phyloP scores from a whole-genome alignment of 2,113 vertebrate species.

The Chlamydotis undulata region DNA sequence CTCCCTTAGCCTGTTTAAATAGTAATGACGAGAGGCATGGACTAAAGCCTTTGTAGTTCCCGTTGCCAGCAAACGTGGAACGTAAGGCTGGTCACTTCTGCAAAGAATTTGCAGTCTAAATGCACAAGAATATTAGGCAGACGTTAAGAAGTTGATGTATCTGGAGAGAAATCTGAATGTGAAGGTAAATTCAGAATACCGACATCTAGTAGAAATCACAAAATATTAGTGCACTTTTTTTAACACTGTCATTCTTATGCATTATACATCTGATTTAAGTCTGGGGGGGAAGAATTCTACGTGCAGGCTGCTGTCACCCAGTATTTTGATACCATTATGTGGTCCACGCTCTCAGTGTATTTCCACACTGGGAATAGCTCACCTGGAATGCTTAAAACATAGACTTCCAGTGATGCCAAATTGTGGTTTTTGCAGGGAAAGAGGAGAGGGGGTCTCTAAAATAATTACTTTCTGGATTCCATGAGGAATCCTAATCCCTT shows the following conservation, averaged over 20 bases:
- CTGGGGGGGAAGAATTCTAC: not conserved
- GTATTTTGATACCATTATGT: not conserved
- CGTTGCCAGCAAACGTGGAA: not conserved
- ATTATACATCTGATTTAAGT: not conserved
- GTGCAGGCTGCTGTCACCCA: not conserved
- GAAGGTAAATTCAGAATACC: not conserved
- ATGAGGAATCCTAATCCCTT: not conserved
- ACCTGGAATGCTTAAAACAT: not conserved
- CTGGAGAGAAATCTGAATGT: not conserved
- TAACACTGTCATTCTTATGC: accelerated
- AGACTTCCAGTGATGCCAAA: not conserved
- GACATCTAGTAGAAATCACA: not conserved
- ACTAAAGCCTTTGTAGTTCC: not conserved
- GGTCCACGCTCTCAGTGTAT: accelerated
- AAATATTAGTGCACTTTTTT: not conserved
- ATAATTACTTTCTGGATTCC: not conserved
- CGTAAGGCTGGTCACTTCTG: not conserved
- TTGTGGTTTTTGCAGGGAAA: not conserved
- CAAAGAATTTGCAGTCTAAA: not conserved
- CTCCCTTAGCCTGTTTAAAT: not conserved
- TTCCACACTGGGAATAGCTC: not conserved
- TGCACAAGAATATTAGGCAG: not conserved
- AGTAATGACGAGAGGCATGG: not conserved
- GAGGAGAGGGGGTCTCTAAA: not conserved
- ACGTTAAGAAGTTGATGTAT: not conserved